Percentiles rank a stretch among this genome's conserved stretches.
Evolutionary conservation across 2,113 vertebrate species (phyloP).

Genomic region (Arenaria interpres): DNA sequence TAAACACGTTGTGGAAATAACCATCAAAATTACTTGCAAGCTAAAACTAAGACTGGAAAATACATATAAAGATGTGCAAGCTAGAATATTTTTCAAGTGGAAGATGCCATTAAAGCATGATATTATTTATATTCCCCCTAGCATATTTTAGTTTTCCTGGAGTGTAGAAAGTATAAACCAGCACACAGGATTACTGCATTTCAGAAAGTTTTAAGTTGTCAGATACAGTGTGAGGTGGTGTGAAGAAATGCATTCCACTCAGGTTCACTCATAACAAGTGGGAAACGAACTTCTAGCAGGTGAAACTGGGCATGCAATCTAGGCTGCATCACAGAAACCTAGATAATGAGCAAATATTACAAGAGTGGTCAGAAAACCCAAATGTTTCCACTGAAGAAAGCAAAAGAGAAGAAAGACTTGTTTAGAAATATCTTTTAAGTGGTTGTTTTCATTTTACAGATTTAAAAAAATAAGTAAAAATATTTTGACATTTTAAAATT

Average conservation of each 20-base stretch:
- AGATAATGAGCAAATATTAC: neutral
- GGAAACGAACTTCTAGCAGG: neutral
- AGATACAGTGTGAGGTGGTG: neutral
- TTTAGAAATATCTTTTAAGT: neutral
- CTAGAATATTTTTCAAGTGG: neutral
- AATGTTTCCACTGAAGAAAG: neutral
- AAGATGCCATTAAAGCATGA: neutral
- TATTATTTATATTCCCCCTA: neutral
- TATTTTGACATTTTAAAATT: neutral
- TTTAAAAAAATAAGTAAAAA: neutral
- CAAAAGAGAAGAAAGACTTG: neutral
- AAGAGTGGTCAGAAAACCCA: neutral
- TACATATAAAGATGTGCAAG: neutral
- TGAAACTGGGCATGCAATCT: neutral
- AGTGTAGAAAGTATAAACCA: neutral
- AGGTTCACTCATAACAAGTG: neutral
- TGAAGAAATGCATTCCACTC: neutral
- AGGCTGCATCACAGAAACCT: neutral
- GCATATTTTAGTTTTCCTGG: neutral
- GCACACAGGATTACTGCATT: neutral
- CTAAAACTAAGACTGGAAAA: neutral
- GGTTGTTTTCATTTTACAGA: neutral
- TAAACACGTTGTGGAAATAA: neutral
- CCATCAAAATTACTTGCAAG: neutral
- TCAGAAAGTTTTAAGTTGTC: neutral